Base-by-base conservation (phyloP, 1,140 invertebrate species). In the Macrostomum lignano region DNA sequence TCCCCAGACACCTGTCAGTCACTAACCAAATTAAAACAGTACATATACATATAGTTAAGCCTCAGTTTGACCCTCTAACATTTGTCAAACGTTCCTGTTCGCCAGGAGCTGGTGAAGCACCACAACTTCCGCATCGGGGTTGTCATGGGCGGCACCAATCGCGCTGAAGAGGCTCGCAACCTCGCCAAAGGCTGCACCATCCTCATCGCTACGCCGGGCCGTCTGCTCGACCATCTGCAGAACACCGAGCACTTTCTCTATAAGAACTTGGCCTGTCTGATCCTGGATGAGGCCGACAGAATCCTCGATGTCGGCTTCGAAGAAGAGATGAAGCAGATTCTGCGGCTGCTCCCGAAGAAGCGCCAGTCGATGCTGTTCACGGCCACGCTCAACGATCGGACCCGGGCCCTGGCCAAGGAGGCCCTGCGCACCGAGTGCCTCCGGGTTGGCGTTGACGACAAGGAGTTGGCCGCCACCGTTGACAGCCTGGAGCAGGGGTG, bases 271-370 rank as follows among this genome's bases (percentile, higher is more conserved):
- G 77, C 91, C 45, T 93, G 82, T 61, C 60, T 98, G 6, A 67
- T 98, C 13, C 91, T 98, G 52, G 91, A 98, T 62, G 91, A 98
- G 64, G 88, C 88, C 26, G 91, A 98, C 61, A 65, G 86, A 47
- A 91, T 98, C 50, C 60, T 98, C 33, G 84, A 96, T 50, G 79
- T 94, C 56, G 91, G 91, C 38, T 98, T 96, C 61, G 88, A 96
- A 62, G 78, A 93, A 51, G 91, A 98, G 55, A 69, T 98, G 49
- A 88, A 86, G 52, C 73, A 86, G 61, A 94, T 98, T 43, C 71
- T 98, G 14, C 74, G 73, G 47, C 54, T 91, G 32, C 61, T 98
- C 39, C 88, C 91, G 35, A 91, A 86, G 63, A 68, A 71, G 32
- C 65, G 91, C 38, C 84, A 94, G 62, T 94, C 88, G 0, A 86